Evolutionary conservation across 1,140 invertebrate species (phyloP).

Genomic region (Cotesia vestalis): DNA sequence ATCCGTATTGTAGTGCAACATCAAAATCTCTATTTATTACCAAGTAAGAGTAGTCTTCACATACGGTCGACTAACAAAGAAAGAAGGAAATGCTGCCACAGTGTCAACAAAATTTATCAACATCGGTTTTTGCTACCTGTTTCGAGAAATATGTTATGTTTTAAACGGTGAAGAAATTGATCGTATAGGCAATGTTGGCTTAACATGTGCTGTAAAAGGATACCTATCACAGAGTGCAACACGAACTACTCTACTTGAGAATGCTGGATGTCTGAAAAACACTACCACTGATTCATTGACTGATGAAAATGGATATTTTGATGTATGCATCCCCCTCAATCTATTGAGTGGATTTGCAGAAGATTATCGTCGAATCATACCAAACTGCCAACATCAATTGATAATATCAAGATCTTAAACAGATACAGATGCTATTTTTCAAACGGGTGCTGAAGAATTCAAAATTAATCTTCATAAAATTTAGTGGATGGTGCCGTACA

Average conservation of each 20-base stretch:
- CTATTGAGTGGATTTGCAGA: slow-evolving; percentile 43
- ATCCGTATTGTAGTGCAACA: not conserved
- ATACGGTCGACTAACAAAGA: too few species aligned
- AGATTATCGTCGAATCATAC: slow-evolving; percentile 43
- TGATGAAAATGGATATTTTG: slow-evolving; percentile 32
- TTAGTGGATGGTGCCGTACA: slow-evolving; percentile 28
- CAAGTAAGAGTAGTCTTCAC: too few species aligned
- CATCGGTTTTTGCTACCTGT: too few species aligned
- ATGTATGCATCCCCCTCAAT: slow-evolving; percentile 38
- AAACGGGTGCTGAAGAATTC: slow-evolving; percentile 20
- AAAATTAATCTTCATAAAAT: slow-evolving; percentile 32
- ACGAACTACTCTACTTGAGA: slow-evolving; percentile 26
- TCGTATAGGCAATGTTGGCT: too few species aligned
- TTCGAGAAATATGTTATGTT: too few species aligned
- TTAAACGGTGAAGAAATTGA: too few species aligned
- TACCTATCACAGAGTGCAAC: too few species aligned
- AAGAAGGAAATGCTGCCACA: too few species aligned
- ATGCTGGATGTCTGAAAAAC: slow-evolving; percentile 28
- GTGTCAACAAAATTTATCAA: too few species aligned
- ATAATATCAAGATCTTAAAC: slow-evolving; percentile 38
- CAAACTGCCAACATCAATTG: slow-evolving; percentile 44
- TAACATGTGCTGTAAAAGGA: too few species aligned
- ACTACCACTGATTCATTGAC: not conserved
- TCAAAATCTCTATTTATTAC: too few species aligned
- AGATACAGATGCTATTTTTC: slow-evolving; percentile 31